These are phyloP conservation scores for Lanius collurio DNA, from an alignment of 2,113 vertebrate species.

Conservation along the genomic window DNA sequence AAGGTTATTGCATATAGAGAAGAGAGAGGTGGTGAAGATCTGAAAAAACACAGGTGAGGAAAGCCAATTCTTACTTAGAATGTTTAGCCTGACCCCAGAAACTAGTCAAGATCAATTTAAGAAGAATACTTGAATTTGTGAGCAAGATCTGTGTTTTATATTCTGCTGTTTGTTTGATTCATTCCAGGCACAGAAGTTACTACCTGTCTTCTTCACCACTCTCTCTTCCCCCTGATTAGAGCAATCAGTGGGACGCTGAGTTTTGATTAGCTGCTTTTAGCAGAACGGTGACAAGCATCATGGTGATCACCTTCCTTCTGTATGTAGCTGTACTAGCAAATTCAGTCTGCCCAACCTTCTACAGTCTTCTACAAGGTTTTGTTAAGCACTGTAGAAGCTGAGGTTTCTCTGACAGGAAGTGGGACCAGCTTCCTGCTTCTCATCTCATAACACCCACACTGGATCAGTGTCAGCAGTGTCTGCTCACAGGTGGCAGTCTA, in stretches of 20 bases:
- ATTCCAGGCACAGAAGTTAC: not conserved
- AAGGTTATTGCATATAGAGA: not conserved
- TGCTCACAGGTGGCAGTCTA: not conserved
- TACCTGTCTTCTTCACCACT: not conserved
- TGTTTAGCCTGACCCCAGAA: not conserved
- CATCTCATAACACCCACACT: not conserved
- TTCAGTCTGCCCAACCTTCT: not conserved
- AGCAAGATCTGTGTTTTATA: not conserved
- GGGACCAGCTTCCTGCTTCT: not conserved
- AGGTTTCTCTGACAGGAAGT: not conserved
- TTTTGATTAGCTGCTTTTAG: not conserved
- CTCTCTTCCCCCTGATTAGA: not conserved
- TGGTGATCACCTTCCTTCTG: not conserved
- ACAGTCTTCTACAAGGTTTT: not conserved
- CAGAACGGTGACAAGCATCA: not conserved
- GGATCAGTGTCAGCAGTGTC: fast-evolving
- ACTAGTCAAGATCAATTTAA: not conserved
- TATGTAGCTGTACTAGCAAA: not conserved
- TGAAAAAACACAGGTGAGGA: not conserved
- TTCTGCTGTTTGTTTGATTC: not conserved
- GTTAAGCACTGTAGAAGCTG: not conserved
- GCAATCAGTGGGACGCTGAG: not conserved
- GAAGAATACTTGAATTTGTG: not conserved
- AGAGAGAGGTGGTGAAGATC: not conserved
- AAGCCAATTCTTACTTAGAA: not conserved